Percentiles rank a stretch among this genome's conserved stretches.
phyloP scores from a whole-genome alignment of 64 coral and sea anemone genomes.

The Stylophora pistillata region DNA sequence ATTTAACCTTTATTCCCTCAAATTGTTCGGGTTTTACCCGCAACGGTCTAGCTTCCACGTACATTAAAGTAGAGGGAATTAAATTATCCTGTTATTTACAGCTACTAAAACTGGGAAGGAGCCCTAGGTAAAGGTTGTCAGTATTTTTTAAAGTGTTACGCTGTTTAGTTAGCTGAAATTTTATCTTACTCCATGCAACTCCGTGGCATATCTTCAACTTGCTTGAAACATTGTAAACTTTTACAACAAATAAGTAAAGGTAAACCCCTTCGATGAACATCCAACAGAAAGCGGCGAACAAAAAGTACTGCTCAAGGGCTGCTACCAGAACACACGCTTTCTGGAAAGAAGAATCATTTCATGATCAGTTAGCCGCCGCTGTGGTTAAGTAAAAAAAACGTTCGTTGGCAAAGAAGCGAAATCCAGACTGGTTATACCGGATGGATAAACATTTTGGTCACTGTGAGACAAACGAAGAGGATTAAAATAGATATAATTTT shows the following conservation, averaged over 20 bases:
- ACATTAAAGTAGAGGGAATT: too few relatives aligned
- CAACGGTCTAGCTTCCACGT: too few relatives aligned
- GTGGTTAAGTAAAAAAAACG: background rate
- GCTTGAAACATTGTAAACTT: constrained; percentile 56
- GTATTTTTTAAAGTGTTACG: background rate
- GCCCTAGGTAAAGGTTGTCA: too few relatives aligned
- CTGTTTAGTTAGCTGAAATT: background rate
- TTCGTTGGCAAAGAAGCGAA: background rate
- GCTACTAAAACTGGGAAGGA: too few relatives aligned
- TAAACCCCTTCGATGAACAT: constrained; percentile 69
- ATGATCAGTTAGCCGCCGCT: background rate
- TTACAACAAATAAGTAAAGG: constrained; percentile 57
- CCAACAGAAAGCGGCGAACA: constrained; percentile 59
- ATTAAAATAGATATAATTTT: too few relatives aligned
- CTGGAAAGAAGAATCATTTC: constrained; percentile 28
- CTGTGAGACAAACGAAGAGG: too few relatives aligned
- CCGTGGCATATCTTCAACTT: constrained; percentile 42
- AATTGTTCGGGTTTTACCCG: too few relatives aligned
- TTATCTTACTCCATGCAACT: constrained; percentile 44
- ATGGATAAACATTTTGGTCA: too few relatives aligned
- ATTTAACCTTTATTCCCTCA: too few relatives aligned
- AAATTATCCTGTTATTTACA: too few relatives aligned
- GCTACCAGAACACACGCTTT: constrained; percentile 22
- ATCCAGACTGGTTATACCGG: too few relatives aligned
- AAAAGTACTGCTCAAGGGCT: constrained; percentile 57